Percentiles rank a stretch among this genome's conserved stretches.
These are phyloP conservation scores for Hylia prasina DNA, from an alignment of 2,113 vertebrate genomes.

Conservation along the genomic window DNA sequence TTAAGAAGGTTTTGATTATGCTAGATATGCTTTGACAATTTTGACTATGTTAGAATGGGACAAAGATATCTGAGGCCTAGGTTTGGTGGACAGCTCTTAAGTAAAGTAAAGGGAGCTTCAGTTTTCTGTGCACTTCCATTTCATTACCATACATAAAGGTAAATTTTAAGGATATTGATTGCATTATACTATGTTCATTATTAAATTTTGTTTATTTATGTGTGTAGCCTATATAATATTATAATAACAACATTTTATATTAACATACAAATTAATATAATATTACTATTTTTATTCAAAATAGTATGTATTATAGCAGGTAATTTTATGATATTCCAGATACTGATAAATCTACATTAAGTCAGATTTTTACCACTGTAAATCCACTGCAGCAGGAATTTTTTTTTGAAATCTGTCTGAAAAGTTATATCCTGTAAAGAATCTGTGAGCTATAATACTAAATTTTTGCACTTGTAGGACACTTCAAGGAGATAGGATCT, in stretches of 20 bases:
- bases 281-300: not conserved
- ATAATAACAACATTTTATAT: not conserved
- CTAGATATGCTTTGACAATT: too few relatives aligned
- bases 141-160: not conserved
- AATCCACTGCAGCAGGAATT: not conserved
- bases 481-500: conserved; percentile 49
- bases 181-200: not conserved
- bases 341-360: not conserved
- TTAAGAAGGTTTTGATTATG: not conserved
- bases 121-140: not conserved
- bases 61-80: not conserved
- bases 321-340: not conserved
- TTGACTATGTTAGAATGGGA: not conserved
- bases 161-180: not conserved
- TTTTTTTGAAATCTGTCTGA: not conserved
- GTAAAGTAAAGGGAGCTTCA: not conserved
- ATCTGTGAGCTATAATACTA: not conserved
- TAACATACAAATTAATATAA: not conserved
- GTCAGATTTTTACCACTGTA: not conserved
- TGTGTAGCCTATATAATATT: not conserved
- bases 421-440: not conserved
- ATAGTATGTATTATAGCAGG: not conserved
- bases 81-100: not conserved
- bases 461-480: conserved; percentile 17
- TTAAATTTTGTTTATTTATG: not conserved